A percentile compares a stretch with the other conserved stretches of the same genome.
These are phyloP conservation scores for Spheniscus humboldti DNA, from an alignment of 2,797 vertebrate genomes.

Conservation along the genomic window DNA sequence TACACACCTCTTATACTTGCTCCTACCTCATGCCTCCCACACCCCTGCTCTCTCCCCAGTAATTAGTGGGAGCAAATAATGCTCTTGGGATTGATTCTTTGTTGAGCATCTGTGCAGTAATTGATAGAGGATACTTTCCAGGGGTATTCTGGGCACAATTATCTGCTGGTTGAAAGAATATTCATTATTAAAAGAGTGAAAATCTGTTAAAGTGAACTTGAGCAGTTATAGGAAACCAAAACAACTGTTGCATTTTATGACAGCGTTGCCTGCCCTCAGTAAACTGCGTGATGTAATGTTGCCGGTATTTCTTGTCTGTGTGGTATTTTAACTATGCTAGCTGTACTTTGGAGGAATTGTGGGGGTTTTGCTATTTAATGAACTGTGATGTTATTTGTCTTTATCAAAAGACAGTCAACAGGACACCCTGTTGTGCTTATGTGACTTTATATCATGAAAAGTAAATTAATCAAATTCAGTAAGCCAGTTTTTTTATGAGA, in stretches of 20 bases:
- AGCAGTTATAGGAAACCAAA: background rate
- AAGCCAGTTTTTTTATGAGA: background rate
- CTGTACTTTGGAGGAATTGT: background rate
- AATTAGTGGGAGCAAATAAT: background rate
- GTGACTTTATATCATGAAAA: background rate
- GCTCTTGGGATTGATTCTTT: background rate
- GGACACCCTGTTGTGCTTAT: background rate
- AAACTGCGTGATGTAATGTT: background rate
- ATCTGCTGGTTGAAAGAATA: constrained; percentile 4
- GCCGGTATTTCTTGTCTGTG: background rate
- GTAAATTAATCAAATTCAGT: background rate
- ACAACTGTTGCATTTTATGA: background rate
- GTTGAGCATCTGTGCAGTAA: background rate
- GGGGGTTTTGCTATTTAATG: background rate
- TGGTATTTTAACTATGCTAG: background rate
- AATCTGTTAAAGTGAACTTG: background rate
- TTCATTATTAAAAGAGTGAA: background rate
- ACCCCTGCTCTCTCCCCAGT: background rate
- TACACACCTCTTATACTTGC: background rate
- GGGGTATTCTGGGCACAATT: background rate
- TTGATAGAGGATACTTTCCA: constrained; percentile 8
- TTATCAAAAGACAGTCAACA: background rate
- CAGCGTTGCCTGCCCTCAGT: background rate
- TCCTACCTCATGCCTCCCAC: background rate
- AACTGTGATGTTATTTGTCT: background rate